Base-by-base conservation (phyloP, 2,113 vertebrate genomes). In the Salminus brasiliensis region DNA sequence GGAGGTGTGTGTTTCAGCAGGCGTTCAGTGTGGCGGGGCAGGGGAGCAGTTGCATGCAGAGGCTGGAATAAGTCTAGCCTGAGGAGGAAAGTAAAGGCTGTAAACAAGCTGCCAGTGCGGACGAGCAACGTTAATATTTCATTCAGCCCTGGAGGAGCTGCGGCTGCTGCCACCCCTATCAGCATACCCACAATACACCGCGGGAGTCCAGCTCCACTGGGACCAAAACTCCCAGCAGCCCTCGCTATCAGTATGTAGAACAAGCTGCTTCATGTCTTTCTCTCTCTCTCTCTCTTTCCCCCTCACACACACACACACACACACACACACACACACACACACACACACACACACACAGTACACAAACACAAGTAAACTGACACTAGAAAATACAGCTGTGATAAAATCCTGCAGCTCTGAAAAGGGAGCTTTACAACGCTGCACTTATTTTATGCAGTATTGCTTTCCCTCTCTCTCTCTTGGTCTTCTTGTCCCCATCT, bases 71-170 rank as follows among this genome's bases (percentile, higher is more conserved):
- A 60, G 68, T 62, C 81, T 72, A 52, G 80, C 80, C 53, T 36
- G 68, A 79, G 80, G 83, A 72, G 57, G n/a, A n/a, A n/a, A n/a
- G 41, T 76, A 57, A 23, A 36, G 41, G 68, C 45, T 34, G 73
- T 74, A 82, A 85, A 82, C 77, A 82, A 69, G 29, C 59, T 18
- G 81, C 75, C 65, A 63, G 68, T 63, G 76, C 62, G 21, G 53
- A 34, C 4, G 72, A n/a, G 34, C 27, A 57, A 23, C 13, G 66
- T 82, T 80, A 82, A 76, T 85, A 85, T 80, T 85, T 80, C 34
- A 85, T 80, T 52, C 29, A 55, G 47, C 68, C 71, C 80, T 43
- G 39, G 73, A 85, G 84, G 76, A 34, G 68, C 36, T 27, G 67
- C 15, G 21, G 66, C 43, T 41, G 71, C 62, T 32, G 34, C 76